Evolutionary conservation across 2,797 vertebrate species (phyloP).

Genomic region (Tragelaphus oryx): DNA sequence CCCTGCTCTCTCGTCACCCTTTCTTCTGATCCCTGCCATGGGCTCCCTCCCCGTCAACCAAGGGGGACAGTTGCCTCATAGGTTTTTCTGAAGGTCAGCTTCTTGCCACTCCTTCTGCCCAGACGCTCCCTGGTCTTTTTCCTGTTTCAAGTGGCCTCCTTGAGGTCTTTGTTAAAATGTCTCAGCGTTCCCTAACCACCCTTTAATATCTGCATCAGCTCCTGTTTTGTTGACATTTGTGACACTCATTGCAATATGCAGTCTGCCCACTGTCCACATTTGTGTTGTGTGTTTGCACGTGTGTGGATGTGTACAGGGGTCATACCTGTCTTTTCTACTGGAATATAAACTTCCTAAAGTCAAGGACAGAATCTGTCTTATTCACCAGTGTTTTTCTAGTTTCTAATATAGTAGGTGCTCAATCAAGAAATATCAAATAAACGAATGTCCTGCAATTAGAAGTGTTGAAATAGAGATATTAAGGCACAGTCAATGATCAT

Average conservation of each 20-base stretch:
- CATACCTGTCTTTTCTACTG: neutral
- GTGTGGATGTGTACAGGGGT: neutral
- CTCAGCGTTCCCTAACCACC: neutral
- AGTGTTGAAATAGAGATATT: neutral
- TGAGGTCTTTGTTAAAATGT: neutral
- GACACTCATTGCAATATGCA: neutral
- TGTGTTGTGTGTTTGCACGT: accelerated
- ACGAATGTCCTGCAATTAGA: neutral
- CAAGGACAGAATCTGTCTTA: neutral
- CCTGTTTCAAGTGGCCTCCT: neutral
- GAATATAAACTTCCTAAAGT: neutral
- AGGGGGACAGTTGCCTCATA: neutral
- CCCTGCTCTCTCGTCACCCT: accelerated
- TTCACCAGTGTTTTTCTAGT: neutral
- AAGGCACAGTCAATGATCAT: neutral
- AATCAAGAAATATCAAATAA: neutral
- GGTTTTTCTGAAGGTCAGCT: neutral
- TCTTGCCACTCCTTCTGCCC: neutral
- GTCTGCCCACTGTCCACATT: neutral
- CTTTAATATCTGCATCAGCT: neutral
- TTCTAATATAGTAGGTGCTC: neutral
- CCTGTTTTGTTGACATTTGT: neutral
- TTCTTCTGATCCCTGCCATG: neutral
- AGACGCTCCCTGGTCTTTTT: neutral
- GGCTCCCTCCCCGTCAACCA: neutral